A percentile compares a stretch with the other conserved stretches of the same genome.
Evolutionary conservation across 2,888 invertebrate species (phyloP).

Genomic region (Ochropleura leucogaster): DNA sequence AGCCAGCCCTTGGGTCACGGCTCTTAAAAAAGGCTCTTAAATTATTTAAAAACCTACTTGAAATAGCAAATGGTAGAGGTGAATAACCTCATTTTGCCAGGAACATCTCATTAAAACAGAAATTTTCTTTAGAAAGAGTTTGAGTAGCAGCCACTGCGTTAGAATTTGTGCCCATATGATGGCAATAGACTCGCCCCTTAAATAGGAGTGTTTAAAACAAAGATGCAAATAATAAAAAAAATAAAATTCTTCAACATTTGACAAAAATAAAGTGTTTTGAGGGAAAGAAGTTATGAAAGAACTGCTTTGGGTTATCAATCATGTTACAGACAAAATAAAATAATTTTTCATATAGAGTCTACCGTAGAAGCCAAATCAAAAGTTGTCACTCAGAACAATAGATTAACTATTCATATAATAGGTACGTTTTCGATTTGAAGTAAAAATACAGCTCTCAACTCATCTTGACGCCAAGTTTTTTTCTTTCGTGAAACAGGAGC

Average conservation of each 20-base stretch:
- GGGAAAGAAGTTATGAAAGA: not conserved
- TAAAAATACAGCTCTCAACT: not conserved
- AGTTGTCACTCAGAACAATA: not conserved
- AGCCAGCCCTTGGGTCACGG: too few relatives aligned
- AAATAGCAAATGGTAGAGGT: too few relatives aligned
- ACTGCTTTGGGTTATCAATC: not conserved
- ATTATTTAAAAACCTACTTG: too few relatives aligned
- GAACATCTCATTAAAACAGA: too few relatives aligned
- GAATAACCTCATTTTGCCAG: too few relatives aligned
- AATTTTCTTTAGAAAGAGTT: too few relatives aligned
- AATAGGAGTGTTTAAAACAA: too few relatives aligned
- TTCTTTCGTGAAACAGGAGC: not conserved
- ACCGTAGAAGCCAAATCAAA: not conserved
- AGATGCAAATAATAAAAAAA: not conserved
- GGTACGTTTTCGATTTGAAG: not conserved
- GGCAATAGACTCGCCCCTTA: too few relatives aligned
- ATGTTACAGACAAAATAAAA: not conserved
- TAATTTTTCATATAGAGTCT: not conserved
- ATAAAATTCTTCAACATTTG: not conserved
- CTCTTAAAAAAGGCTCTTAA: too few relatives aligned
- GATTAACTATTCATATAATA: not conserved
- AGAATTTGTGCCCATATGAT: too few relatives aligned
- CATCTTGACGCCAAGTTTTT: not conserved
- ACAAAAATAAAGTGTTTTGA: not conserved
- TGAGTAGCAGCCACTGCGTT: too few relatives aligned